Evolutionary conservation across 2,888 invertebrate genomes (phyloP), one percentile per base, ranked within the genome.

Genomic region (Lithodes maja): DNA sequence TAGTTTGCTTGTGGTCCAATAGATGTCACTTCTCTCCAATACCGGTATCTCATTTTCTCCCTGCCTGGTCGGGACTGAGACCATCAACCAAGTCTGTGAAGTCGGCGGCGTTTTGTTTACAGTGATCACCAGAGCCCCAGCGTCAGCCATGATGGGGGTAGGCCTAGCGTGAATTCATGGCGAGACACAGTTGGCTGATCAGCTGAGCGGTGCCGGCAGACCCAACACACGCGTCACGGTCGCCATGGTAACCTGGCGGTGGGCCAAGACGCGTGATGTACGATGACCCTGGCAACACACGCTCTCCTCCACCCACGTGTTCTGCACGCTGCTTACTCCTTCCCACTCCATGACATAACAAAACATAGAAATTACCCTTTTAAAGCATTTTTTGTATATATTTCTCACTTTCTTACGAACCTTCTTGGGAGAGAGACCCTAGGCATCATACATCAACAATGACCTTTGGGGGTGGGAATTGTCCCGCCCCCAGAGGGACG

Each of bases 401-500:
- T 2, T 83, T 12, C 7, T 53, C 2, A 1, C 0, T 54, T 74
- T 5, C 12, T 49, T 33, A 3, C 12, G 33, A 15, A 17, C 9
- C 9, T 7, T 1, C 33, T 52, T 49, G 1, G 1, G 33, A 49
- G 5, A 75, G 15, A 50, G 17, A 3, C 9, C 12, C 49, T 54
- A 86, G 79, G 75, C 84, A 83, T 88, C 84, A 79, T 79, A 88
- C 87, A 88, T 71, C 84, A 17, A 69, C 74, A 79, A 50, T 90
- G 87, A 90, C 90, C 90, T 87, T 87, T 79, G 79, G 69, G 68
- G 90, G 84, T 80, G 84, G 85, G 85, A 61, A 77, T 71, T 84
- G 87, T 90, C 90, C 90, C 86, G 86, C 90, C 90, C 84, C 86
- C 79, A 74, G 87, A 87, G 90, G 83, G 83, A 90, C 75, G 86